Base-by-base conservation (phyloP, 2,113 vertebrate species). In the Myiopsitta monachus region DNA sequence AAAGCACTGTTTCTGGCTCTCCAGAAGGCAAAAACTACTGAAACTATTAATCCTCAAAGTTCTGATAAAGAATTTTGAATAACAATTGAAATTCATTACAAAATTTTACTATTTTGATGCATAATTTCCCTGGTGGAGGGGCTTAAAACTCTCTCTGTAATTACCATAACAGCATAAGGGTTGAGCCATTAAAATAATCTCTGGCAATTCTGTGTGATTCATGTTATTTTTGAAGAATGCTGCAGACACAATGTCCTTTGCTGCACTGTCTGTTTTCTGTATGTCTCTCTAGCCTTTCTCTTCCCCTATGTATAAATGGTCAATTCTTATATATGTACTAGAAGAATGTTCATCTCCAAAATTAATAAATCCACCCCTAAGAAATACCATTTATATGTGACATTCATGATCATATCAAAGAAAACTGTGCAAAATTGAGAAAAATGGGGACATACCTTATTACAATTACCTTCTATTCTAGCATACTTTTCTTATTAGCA, bases 181-280 rank as follows among this genome's bases (percentile, higher is more conserved):
- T 97, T 0, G 3, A 92, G 95, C 92, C 97, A 97, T 97, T 97
- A 96, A 97, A 97, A 97, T 97, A 97, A 98, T 97, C 95, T 97
- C 88, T 95, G 88, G 88, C 97, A 97, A 97, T 97, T 97, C 89
- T 73, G 77, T 88, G 87, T 93, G 90, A 95, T 97, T 95, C 15
- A 3, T 88, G 77, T 94, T 97, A 94, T 96, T 98, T 94, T 85
- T 95, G 88, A 86, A 96, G 91, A 88, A 85, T n/a, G 36, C 88
- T 49, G 68, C 78, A 76, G 89, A 36, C 83, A 83, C 80, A 78
- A 89, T 91, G 68, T 92, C 90, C 87, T 82, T 54, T 70, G n/a
- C 89, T 72, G 5, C 80, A 80, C 54, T 14, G 12, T 88, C 87
- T 95, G 92, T 88, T 95, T 97, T 80, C 95, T 83, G 44, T 78